Percentiles rank a stretch among this genome's conserved stretches.
phyloP scores from a whole-genome alignment of 2,113 vertebrate species.

The Sander lucioperca region DNA sequence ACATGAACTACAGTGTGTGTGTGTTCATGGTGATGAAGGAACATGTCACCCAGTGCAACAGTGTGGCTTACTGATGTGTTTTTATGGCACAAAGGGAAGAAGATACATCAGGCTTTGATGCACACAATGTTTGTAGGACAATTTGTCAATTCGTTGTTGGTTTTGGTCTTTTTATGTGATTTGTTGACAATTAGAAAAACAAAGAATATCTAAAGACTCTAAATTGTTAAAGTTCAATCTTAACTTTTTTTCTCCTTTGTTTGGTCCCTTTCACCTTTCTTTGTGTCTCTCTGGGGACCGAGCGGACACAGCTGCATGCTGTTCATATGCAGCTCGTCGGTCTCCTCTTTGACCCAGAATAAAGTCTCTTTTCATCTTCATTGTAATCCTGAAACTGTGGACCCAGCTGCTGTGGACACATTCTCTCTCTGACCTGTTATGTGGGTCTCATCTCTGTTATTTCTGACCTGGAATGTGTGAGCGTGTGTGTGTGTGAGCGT shows the following conservation, averaged over 20 bases:
- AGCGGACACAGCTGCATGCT: slow-evolving; percentile 33
- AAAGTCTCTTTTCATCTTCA: slow-evolving; percentile 25
- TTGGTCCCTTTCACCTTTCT: slow-evolving; percentile 7
- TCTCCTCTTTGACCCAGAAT: slow-evolving; percentile 37
- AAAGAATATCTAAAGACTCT: neutral
- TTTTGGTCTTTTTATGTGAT: neutral
- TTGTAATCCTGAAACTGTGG: slow-evolving; percentile 32
- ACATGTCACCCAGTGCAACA: too few species aligned
- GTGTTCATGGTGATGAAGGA: neutral
- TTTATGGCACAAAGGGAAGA: too few species aligned
- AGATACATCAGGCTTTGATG: too few species aligned
- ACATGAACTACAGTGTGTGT: neutral
- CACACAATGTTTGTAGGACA: too few species aligned
- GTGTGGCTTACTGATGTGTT: too few species aligned
- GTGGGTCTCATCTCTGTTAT: slow-evolving; percentile 52
- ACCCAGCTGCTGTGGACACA: slow-evolving; percentile 46
- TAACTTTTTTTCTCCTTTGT: too few species aligned
- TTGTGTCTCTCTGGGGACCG: slow-evolving; percentile 9
- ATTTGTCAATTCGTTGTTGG: too few species aligned
- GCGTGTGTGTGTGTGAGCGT: slow-evolving; percentile 29
- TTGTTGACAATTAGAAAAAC: neutral
- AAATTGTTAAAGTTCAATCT: neutral
- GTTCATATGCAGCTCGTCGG: neutral
- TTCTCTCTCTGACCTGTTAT: slow-evolving; percentile 45
- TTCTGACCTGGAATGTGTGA: slow-evolving; percentile 61